Evolutionary conservation across 2,888 invertebrate genomes (phyloP), one percentile per base, ranked within the genome.

Genomic region (Phyllotreta striolata): DNA sequence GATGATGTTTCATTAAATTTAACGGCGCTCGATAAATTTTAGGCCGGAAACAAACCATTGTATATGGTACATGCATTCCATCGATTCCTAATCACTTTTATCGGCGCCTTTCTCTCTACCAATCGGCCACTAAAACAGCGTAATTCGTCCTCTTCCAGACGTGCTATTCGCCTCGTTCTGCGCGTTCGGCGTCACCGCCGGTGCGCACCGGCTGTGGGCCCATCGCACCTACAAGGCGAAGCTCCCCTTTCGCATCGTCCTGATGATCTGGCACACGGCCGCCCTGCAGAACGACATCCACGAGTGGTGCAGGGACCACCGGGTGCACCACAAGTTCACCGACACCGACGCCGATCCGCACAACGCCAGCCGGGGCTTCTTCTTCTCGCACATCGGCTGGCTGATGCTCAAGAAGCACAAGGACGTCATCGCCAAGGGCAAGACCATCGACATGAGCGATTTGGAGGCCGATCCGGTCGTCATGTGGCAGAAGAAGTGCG

Each of bases 341-440:
- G 91, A 91, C 73, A 92, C 93, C 0, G 88, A 93, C 76, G 94
- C 93, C 0, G 94, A 95, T 80, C 94, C 94, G 0, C 93, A 94
- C 79, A 94, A 94, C 76, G 89, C 92, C 0, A 84, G 84, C 13
- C 84, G 94, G 62, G 96, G 77, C 0, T 96, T 97, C 84, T 96
- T 96, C 85, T 97, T 96, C 82, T 90, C 95, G 0, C 96, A 97
- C 80, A 91, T 96, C 79, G 96, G 96, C 24, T 97, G 96, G 96
- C 83, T 96, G 68, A 85, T 95, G 84, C 83, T 91, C 58, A 87
- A 89, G 68, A 96, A 96, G 78, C 96, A 96, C 78, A 91, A 91
- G 43, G 93, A 93, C 64, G 94, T 96, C n/a, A 89, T 88, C 70
- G 85, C 81, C 43, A 94, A 92, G 78, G 96, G 96, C 34, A 89